Base-by-base conservation (phyloP, 1,140 invertebrate species). In the Drosophila lini region DNA sequence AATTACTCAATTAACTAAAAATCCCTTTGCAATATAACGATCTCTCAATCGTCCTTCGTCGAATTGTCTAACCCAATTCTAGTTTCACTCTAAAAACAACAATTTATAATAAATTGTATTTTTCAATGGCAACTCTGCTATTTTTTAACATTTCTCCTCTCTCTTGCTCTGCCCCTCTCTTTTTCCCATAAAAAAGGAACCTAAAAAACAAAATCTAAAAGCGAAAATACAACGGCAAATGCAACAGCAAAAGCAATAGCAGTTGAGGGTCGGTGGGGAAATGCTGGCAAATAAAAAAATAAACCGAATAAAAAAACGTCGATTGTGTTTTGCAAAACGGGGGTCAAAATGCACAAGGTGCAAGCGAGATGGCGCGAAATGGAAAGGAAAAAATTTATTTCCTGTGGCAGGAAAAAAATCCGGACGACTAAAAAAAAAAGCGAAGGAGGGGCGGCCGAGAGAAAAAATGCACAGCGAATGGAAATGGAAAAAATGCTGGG, bases 391-490 rank as follows among this genome's bases (percentile, higher is more conserved):
- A 85, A 86, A 88, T 76, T 59, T 76, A 68, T 82, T 88, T 88
- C 83, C 82, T 85, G 83, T 79, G 75, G 84, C 82, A 82, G 74
- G 75, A 63, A 68, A 78, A 71, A 71, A 65, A 70, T 28, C 36
- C 19, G 55, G 45, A 36, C 16, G 9, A 31, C 25, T 6, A 22
- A 32, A 19, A 53, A n/a, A 59, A 63, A 64, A 69, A 73, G 25
- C 25, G 25, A 79, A 82, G 67, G 70, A 86, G 82, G 83, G 80
- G 83, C 67, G 71, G 82, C 71, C 68, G 68, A 65, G 45, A 82
- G 80, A 90, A 82, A 86, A 86, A 91, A 90, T 88, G 77, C 85
- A 89, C 75, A 74, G 73, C 67, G 74, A 80, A 80, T 80, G 81
- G 77, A 85, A 84, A 80, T 64, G 81, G 59, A 68, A 88, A 74